Evolutionary conservation across 2,797 vertebrate species (phyloP), one percentile per base, ranked within the genome.

Genomic region (Platyrinchus mystaceus): DNA sequence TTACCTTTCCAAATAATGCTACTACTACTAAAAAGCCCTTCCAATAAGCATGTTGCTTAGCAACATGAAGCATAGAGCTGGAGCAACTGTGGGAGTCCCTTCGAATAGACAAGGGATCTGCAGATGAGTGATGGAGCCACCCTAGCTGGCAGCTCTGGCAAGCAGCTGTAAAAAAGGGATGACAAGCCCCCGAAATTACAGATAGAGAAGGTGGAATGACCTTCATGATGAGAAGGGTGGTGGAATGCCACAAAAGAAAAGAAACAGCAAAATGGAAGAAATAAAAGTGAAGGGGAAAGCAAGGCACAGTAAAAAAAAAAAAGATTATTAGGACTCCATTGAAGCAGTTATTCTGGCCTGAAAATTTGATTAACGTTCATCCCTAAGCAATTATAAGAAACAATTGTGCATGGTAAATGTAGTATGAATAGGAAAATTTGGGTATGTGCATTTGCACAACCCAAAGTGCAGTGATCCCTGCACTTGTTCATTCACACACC

Each of bases 31-130:
- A 52, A 94, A 96, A 97, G n/a, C 47, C 75, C 62, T 93, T 92
- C 90, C 93, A 86, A 94, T 89, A 88, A 94, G 67, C 13, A 5
- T 49, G 97, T 97, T 97, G 97, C 97, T 95, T 97, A 97, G 97
- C 96, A 97, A 97, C 96, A 1, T n/a, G 88, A 96, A 84, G 49
- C 90, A 68, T 82, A 91, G 85, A 87, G 76, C 91, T 94, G 89
- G 85, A 95, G 79, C 3, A 7, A 88, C 83, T 92, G 95, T 94
- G 94, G 62, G 41, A 82, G 53, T 81, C 90, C 67, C 39, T 95
- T 92, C 4, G 78, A 90, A 97, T 68, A 94, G 95, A 97, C 86
- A 93, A 92, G 74, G 75, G 63, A 96, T 92, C 73, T 91, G 70
- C 87, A 80, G 49, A 80, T 63, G 82, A 89, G 39, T 83, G 59